Percentiles rank a stretch among this genome's conserved stretches.
phyloP scores from a whole-genome alignment of 2,113 vertebrate species.

The Patagioenas fasciata region DNA sequence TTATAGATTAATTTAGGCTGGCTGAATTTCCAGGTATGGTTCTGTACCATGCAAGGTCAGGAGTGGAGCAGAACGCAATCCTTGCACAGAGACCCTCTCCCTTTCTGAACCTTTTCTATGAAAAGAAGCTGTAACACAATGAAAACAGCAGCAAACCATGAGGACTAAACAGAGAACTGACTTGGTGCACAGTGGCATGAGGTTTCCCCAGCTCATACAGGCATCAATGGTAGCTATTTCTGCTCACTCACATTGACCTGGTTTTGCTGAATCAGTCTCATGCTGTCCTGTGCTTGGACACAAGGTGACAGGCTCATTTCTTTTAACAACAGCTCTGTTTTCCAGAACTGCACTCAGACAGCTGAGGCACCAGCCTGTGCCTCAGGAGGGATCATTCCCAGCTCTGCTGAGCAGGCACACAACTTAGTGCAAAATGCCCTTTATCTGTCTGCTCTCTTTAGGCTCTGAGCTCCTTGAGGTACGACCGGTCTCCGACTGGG shows the following conservation, averaged over 20 bases:
- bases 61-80: neutral
- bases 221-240: neutral
- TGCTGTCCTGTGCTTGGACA: neutral
- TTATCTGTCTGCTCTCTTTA: neutral
- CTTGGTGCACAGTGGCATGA: neutral
- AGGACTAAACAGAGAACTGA: neutral
- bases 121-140: neutral
- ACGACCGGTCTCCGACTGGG: neutral
- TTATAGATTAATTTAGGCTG: neutral
- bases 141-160: neutral
- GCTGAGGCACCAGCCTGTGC: neutral
- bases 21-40: neutral
- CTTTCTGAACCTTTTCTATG: fast-evolving
- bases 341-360: neutral
- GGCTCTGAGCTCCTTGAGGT: neutral
- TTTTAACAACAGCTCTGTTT: neutral
- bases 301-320: neutral
- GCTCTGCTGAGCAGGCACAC: neutral
- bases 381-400: neutral
- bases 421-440: neutral
- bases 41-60: neutral
- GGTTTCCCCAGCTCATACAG: neutral
- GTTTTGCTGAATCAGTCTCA: neutral
- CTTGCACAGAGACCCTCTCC: neutral
- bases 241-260: neutral